Conservation (phyloP, 2,797 vertebrate genomes). For the Dendrocincla fuliginosa region DNA sequence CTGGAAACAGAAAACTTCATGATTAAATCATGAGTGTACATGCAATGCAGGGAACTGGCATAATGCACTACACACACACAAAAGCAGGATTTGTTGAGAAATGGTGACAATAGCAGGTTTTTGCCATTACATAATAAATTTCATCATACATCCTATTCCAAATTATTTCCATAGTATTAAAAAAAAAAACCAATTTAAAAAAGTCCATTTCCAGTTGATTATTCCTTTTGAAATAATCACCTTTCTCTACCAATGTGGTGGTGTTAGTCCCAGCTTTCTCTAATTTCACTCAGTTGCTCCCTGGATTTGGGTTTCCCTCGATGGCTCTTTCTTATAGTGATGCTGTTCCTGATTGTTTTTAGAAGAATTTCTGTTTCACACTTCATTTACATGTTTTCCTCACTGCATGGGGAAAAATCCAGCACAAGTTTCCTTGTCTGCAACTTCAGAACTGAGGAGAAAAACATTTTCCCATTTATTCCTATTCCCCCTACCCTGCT, state of each 20-base stretch:
- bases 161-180: background rate
- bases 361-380: conserved; percentile 58
- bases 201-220: background rate
- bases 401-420: conserved; percentile 18
- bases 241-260: background rate
- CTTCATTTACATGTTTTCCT: conserved; percentile 59
- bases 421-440: conserved; percentile 38
- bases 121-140: background rate
- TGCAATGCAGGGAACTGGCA: too few relatives aligned
- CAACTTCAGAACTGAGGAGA: background rate
- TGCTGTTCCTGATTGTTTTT: conserved; percentile 46
- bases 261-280: background rate
- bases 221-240: conserved; percentile 23
- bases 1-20: background rate
- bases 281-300: conserved; percentile 7
- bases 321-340: conserved; percentile 16
- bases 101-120: background rate
- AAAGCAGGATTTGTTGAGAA: background rate
- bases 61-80: background rate
- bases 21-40: background rate
- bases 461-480: background rate
- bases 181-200: background rate
- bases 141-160: background rate
- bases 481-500: background rate
- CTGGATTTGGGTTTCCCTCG: conserved; percentile 48